phyloP scores from a whole-genome alignment of 2,888 invertebrate species.

The Harmothoe impar region DNA sequence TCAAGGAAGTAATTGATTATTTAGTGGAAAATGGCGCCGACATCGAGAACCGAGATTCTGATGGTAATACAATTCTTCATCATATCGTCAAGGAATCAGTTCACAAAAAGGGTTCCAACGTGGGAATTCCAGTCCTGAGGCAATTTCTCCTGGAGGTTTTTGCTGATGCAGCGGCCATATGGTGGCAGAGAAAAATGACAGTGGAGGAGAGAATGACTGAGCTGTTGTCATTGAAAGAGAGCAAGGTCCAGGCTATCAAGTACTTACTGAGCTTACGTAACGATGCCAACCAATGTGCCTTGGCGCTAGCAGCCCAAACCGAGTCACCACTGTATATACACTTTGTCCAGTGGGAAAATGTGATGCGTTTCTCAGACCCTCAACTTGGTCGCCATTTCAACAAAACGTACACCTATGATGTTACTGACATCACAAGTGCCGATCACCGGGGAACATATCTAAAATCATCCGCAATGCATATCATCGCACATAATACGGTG shows the following conservation, averaged over 20 bases:
- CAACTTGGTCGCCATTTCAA: background rate
- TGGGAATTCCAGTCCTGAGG: background rate
- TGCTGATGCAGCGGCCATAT: background rate
- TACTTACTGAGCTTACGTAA: background rate
- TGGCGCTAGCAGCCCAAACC: background rate
- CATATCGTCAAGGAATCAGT: background rate
- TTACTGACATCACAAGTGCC: background rate
- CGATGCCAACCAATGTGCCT: background rate
- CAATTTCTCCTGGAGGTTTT: background rate
- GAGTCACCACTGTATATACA: background rate
- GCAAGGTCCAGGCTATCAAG: background rate
- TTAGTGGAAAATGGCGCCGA: constrained; percentile 18
- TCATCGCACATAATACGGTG: background rate
- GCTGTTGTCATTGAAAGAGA: background rate
- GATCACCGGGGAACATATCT: background rate
- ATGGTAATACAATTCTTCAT: constrained; percentile 2
- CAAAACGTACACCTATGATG: background rate
- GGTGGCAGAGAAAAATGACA: background rate
- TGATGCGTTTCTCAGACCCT: background rate
- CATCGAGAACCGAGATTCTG: background rate
- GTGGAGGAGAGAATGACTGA: background rate
- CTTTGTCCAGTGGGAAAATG: background rate
- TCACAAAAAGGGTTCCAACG: background rate
- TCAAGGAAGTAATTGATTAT: background rate
- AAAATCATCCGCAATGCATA: background rate